A percentile compares a stretch with the other conserved stretches of the same genome.
Evolutionary conservation across 2,797 vertebrate species (phyloP).

Genomic region (Anolis apletophallus): DNA sequence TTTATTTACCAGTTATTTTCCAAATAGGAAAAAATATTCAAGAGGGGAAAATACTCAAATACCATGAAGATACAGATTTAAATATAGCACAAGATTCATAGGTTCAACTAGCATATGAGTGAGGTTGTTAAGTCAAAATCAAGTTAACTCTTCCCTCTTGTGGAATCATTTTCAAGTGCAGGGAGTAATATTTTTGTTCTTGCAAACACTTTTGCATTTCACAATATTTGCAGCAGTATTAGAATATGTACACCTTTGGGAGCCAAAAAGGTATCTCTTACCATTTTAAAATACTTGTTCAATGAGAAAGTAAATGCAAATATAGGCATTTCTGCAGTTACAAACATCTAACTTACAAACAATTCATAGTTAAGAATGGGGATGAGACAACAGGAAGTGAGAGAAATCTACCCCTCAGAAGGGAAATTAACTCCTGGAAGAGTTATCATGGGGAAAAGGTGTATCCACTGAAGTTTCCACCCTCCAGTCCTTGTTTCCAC

Average conservation of each 20-base stretch:
- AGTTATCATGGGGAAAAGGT: too few species aligned
- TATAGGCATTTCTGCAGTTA: neutral
- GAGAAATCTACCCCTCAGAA: too few species aligned
- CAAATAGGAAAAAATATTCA: conserved; percentile 51
- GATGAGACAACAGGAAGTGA: too few species aligned
- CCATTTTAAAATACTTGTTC: neutral
- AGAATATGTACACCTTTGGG: neutral
- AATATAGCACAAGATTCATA: neutral
- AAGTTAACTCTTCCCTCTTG: conserved; percentile 63
- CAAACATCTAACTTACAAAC: too few species aligned
- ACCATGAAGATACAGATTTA: conserved; percentile 35
- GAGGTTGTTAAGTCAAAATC: conserved; percentile 28
- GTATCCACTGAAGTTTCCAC: too few species aligned
- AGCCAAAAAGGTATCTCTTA: too few species aligned
- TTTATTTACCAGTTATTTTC: neutral
- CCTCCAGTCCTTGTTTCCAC: too few species aligned
- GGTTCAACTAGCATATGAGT: neutral
- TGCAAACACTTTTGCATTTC: neutral
- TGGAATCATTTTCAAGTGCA: conserved; percentile 39
- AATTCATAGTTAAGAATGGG: too few species aligned
- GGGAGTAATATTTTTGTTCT: neutral
- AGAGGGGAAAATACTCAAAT: conserved; percentile 45
- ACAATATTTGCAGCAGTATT: neutral
- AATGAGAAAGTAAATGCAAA: neutral
- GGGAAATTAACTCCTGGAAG: too few species aligned